phyloP scores from a whole-genome alignment of 2,888 invertebrate genomes.

The Ormia ochracea region DNA sequence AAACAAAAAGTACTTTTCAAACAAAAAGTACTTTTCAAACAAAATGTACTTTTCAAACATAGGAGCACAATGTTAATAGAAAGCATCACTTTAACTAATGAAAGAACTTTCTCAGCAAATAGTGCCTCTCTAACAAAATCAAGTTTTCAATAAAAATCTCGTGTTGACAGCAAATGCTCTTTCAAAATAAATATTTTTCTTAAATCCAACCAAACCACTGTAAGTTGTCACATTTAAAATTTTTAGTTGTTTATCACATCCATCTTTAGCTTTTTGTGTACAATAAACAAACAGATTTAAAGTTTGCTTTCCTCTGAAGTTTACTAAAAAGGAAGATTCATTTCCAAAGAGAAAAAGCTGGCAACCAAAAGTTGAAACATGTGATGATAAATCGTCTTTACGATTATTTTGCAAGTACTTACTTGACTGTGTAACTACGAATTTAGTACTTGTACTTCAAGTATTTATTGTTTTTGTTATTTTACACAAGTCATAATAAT shows the following conservation, averaged over 20 bases:
- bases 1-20: too few species aligned
- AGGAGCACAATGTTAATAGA: too few species aligned
- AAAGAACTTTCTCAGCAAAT: too few species aligned
- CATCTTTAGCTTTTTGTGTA: conserved; percentile 2
- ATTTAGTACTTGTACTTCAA: conserved; percentile 31
- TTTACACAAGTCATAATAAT: conserved; percentile 11
- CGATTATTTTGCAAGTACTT: conserved; percentile 51
- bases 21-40: too few species aligned
- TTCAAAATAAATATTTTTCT: neutral
- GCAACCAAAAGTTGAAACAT: conserved; percentile 8
- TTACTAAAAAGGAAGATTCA: neutral
- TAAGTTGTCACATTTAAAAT: conserved; percentile 2
- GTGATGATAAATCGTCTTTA: conserved; percentile 58
- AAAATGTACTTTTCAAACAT: too few species aligned
- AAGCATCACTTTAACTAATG: too few species aligned
- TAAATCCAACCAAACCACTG: neutral
- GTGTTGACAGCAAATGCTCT: neutral
- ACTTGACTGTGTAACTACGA: conserved; percentile 39
- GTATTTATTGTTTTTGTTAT: conserved; percentile 8
- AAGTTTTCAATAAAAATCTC: neutral
- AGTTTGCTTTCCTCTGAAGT: neutral
- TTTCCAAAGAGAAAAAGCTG: neutral
- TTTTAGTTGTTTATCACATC: neutral
- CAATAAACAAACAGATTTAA: conserved; percentile 14
- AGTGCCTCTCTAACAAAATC: too few species aligned